Evolutionary conservation across 2,888 invertebrate genomes (phyloP), one percentile per base, ranked within the genome.

Genomic region (Ormyrus labotus): DNA sequence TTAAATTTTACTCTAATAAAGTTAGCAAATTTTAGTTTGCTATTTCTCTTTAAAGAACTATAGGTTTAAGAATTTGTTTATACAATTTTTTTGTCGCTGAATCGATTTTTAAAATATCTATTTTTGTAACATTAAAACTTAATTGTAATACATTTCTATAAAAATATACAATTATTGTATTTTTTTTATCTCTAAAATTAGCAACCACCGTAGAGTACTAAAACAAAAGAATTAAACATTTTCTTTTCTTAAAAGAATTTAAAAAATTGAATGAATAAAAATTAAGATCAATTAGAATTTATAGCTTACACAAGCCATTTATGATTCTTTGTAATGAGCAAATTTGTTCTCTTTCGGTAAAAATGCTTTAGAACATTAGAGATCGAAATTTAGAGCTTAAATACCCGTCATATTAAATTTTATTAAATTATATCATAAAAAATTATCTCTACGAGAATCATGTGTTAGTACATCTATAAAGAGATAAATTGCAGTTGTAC

Each of bases 161-260:
- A 81, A 81, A 81, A 78, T 81, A 81, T 81, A 70, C 70, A 78
- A 60, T 70, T 65, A 11, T 51, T n/a, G 45, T 58, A 71, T 63
- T 68, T 63, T 64, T 53, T 50, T 73, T 13, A 64, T 75, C 8
- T 64, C 6, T 65, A 58, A 13, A 7, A 81, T 60, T 45, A 81
- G 74, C 70, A 73, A 78, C 60, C 65, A 74, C 65, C 65, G 47
- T 70, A 53, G 48, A 77, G 63, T 58, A 68, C 69, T 74, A 73
- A 60, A 81, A 81, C 74, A 74, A 5, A 77, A 64, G 4, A 19
- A 19, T 7, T 77, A 77, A 73, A 63, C 60, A 60, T 48, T 76
- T n/a, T 74, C 8, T 58, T 64, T 50, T 71, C 10, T 34, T 60
- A 9, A 55, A 61, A 19, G 53, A 72, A 60, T 5, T 60, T 50